These are phyloP conservation scores for Pogonophryne albipinna DNA, from an alignment of 2,797 vertebrate genomes.

Conservation along the genomic window DNA sequence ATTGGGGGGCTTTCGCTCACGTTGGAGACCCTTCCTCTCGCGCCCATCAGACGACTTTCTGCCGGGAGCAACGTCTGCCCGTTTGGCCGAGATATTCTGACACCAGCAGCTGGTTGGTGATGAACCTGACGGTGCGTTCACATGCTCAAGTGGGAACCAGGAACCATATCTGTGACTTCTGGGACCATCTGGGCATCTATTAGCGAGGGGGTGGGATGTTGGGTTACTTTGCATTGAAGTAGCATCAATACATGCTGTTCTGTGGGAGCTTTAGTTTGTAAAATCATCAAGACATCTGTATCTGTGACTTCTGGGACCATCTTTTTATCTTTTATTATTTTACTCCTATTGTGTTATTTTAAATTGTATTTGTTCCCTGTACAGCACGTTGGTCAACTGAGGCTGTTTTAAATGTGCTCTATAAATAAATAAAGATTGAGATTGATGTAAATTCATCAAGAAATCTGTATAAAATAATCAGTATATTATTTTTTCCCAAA, in stretches of 20 bases:
- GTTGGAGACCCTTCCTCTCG: conserved; percentile 74
- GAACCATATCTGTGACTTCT: conserved; percentile 83
- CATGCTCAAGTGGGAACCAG: conserved; percentile 76
- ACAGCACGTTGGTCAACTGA: no score
- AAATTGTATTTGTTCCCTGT: no score
- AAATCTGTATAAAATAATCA: no score
- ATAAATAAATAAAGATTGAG: no score
- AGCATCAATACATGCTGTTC: conserved; percentile 5
- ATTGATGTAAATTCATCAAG: background rate
- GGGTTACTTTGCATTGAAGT: conserved; percentile 2
- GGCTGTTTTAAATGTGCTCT: no score
- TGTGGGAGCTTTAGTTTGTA: background rate
- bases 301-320: no score
- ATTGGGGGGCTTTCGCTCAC: conserved; percentile 85
- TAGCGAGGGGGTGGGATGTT: conserved; percentile 25
- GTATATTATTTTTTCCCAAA: no score
- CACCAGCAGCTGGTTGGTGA: conserved; percentile 73
- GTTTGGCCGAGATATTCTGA: conserved; percentile 79
- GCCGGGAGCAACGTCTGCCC: conserved; percentile 71
- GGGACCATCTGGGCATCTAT: conserved; percentile 84
- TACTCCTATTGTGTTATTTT: no score
- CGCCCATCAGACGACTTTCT: conserved; percentile 75
- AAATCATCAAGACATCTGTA: background rate
- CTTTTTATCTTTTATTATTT: no score
- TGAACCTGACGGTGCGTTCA: conserved; percentile 82